Base-by-base conservation (phyloP, 2,888 invertebrate genomes). In the Coelinius sp. region DNA sequence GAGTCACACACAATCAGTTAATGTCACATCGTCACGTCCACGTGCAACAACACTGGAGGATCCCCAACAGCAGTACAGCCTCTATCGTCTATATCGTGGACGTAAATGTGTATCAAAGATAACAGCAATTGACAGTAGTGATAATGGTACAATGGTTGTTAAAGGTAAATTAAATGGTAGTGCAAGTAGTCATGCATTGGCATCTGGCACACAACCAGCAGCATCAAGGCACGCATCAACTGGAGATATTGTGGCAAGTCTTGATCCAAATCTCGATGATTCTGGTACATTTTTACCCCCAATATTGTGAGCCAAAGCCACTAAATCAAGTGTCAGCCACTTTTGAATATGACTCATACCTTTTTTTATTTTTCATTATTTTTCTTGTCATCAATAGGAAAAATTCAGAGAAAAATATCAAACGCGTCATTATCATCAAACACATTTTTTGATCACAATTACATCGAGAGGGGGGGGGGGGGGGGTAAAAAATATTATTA, bases 281-380 rank as follows among this genome's bases (percentile, higher is more conserved):
- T 91, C 91, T 59, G 91, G 91, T 75, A 91, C 91, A 59, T 92
- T 91, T 85, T 87, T 92, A 80, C 92, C 92, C 56, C 91, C 91
- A 73, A 91, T 92, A 82, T 90, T 92, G 83, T 92, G 89, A 90
- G 87, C 82, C 78, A 84, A 84, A 80, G 78, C 63, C 38, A 38
- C n/a, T n/a, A 44, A 63, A 38, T 63, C 25, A 22, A 63, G 83
- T 80, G 85, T 84, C 79, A 87, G 86, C 82, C 85, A 87, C 80
- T 87, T 87, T 78, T 87, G 84, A 83, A 75, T 64, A 59, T 20
- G 53, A 53, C 22, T 53, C 35, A 8, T 22, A 17, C 14, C 8
- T 20, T 41, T 41, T 38, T 27, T 24, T n/a, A 31, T 25, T 35
- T 62, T 10, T 31, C 38, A 14, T 64, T 17, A 2, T 64, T 68